Evolutionary conservation across 23 tunicate genomes (phyloP).

Genomic region (Trididemnum clinides): DNA sequence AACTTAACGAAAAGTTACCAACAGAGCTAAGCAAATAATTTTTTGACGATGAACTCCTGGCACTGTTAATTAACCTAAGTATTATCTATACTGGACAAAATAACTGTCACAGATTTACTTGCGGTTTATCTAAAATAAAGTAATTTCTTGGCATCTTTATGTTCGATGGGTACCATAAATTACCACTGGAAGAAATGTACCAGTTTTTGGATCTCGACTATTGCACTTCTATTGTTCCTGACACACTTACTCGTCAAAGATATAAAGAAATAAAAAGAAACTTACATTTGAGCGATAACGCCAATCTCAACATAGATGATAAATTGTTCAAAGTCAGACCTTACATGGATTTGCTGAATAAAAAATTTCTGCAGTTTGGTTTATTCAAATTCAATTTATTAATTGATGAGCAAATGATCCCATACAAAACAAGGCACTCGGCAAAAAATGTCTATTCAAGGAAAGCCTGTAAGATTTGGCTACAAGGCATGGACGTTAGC

Average conservation of each 20-base stretch:
- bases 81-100: no score
- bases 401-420: no score
- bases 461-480: background rate
- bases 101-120: background rate
- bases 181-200: background rate
- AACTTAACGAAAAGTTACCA: no score
- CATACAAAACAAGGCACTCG: background rate
- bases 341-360: background rate
- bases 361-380: background rate
- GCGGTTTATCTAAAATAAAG: background rate
- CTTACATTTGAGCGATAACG: no score
- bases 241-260: no score
- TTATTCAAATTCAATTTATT: background rate
- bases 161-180: background rate
- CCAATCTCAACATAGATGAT: no score
- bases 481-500: background rate
- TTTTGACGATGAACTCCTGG: no score
- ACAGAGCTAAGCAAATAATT: no score
- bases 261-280: no score
- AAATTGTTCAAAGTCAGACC: no score
- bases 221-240: background rate
- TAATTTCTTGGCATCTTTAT: background rate
- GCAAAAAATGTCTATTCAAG: background rate
- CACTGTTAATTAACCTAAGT: background rate
- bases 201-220: background rate